Conservation (phyloP, 2,888 invertebrate species). For the Erebia palarica region DNA sequence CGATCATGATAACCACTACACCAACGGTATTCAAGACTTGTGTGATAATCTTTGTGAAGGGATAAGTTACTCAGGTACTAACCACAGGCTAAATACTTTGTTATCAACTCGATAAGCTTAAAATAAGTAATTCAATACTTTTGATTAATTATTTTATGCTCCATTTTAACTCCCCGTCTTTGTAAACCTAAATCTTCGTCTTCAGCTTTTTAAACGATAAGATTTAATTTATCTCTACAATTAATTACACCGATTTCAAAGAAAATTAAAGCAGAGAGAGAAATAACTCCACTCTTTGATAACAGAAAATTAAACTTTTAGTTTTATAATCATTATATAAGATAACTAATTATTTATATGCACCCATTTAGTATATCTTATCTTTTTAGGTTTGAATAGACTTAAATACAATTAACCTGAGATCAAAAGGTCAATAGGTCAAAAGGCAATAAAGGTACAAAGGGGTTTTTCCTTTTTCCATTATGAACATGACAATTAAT, state of each 20-base stretch:
- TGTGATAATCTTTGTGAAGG: too few species aligned
- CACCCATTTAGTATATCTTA: constrained; percentile 1
- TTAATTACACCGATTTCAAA: constrained; percentile 28
- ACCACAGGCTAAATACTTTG: not conserved
- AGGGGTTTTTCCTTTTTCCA: too few species aligned
- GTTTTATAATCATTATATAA: not conserved
- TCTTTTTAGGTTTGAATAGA: not conserved
- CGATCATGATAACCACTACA: too few species aligned
- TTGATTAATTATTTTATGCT: not conserved
- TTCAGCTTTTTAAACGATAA: constrained; percentile 27
- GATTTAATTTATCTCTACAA: constrained; percentile 30
- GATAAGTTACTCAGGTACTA: not conserved
- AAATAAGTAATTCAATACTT: not conserved
- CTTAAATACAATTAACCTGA: not conserved
- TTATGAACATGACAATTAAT: too few species aligned
- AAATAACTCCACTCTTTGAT: constrained; percentile 32
- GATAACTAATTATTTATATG: not conserved
- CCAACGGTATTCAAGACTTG: too few species aligned
- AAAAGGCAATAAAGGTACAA: too few species aligned
- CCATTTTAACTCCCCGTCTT: not conserved
- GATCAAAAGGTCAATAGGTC: too few species aligned
- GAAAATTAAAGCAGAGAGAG: constrained; percentile 29
- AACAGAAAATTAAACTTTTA: constrained; percentile 26
- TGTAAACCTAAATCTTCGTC: constrained; percentile 15
- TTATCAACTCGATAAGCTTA: not conserved